These are phyloP conservation scores for Nycticebus coucang DNA, from an alignment of 2,113 vertebrate species.

Conservation along the genomic window DNA sequence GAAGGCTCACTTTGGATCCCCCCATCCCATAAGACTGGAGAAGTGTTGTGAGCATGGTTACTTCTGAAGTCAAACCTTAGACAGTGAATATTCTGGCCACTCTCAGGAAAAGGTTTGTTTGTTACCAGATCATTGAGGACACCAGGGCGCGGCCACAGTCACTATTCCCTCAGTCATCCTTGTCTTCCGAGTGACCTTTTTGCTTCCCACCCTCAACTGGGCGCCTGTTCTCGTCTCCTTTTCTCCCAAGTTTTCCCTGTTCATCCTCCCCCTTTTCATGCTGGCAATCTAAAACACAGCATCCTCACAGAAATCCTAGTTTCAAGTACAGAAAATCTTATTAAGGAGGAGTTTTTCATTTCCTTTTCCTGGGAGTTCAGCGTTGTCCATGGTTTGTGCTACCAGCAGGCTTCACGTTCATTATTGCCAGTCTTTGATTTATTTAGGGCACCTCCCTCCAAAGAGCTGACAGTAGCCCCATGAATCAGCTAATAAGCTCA, in stretches of 20 bases:
- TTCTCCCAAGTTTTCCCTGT: neutral
- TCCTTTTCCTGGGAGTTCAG: constrained; percentile 33
- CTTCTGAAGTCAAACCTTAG: neutral
- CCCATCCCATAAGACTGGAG: neutral
- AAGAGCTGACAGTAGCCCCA: neutral
- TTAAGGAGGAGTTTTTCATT: constrained; percentile 6
- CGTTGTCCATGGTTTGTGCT: constrained; percentile 9
- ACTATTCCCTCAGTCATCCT: neutral
- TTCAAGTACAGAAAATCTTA: constrained; percentile 44
- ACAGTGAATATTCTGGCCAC: neutral
- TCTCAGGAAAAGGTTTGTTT: neutral
- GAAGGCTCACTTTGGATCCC: neutral
- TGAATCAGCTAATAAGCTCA: constrained; percentile 25
- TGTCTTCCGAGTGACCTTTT: neutral
- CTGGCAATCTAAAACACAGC: neutral
- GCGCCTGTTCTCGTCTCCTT: neutral
- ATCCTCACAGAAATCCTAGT: neutral
- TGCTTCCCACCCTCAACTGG: neutral
- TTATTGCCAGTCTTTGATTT: constrained; percentile 54
- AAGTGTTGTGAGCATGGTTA: neutral
- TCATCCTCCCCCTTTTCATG: neutral
- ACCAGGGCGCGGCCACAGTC: neutral
- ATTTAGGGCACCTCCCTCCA: constrained; percentile 37
- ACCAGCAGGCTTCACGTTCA: neutral
- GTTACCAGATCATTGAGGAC: neutral